Conservation (phyloP, 2,888 invertebrate species). For the Mechanitis messenoides region DNA sequence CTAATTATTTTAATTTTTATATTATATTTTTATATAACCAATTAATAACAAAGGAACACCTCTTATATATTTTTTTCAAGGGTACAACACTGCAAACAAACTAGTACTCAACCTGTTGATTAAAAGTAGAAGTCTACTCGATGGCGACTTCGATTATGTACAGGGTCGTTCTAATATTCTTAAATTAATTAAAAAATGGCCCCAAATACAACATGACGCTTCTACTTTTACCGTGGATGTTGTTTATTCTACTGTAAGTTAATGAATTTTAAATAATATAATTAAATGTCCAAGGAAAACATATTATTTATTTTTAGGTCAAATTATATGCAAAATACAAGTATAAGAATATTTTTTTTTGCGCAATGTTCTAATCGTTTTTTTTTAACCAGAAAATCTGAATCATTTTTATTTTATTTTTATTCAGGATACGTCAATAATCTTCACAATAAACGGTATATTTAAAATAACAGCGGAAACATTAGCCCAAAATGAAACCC, state of each 20-base stretch:
- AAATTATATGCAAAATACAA: no score
- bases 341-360: no score
- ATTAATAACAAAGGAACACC: no score
- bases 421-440: slow-evolving; percentile 54
- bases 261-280: not conserved
- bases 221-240: slow-evolving; percentile 81
- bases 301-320: no score
- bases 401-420: not conserved
- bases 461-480: slow-evolving; percentile 76
- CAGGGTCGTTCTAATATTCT: slow-evolving; percentile 42
- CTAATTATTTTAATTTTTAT: no score
- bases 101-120: slow-evolving; percentile 46
- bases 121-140: slow-evolving; percentile 41
- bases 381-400: no score
- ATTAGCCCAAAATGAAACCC: slow-evolving; percentile 64
- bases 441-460: slow-evolving; percentile 80
- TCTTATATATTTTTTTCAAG: slow-evolving; percentile 31
- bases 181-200: slow-evolving; percentile 54
- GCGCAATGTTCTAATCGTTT: no score
- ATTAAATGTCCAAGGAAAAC: no score
- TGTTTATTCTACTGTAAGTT: slow-evolving; percentile 76
- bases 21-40: no score
- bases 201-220: slow-evolving; percentile 80
- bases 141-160: slow-evolving; percentile 40
- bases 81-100: slow-evolving; percentile 40